Evolutionary conservation across 2,888 invertebrate species (phyloP), one percentile per base, ranked within the genome.

Genomic region (Helleia helle): DNA sequence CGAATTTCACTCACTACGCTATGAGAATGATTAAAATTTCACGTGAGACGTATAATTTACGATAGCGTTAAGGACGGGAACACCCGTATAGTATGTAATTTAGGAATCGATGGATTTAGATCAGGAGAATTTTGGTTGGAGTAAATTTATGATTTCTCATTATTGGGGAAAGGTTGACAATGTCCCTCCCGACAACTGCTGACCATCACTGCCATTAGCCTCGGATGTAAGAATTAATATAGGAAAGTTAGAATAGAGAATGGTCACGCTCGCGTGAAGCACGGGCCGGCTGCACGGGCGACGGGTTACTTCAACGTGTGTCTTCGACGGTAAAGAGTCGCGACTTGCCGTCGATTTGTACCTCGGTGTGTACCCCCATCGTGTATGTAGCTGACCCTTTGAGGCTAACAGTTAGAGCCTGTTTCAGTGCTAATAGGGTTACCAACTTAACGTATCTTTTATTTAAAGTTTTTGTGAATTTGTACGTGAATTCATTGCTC

Each of bases 191-290:
- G 54, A 62, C 72, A 73, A 72, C 74, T 68, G 72, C 75, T 71
- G 60, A 70, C 64, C 65, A 70, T 55, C 76, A 83, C 83, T 83
- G 83, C 83, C 83, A 83, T 71, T 75, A 72, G 68, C 58, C 52
- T 62, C 63, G 62, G 52, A 56, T n/a, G 47, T 73, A 72, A 71
- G 68, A 55, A 40, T 49, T 50, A 62, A 49, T 53, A 50, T 50
- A 59, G 73, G 65, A 44, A 50, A 41, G 53, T 48, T 53, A 54
- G 52, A 48, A 50, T 59, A 58, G 52, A 50, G 40, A 48, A 43
- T 47, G 44, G 50, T 46, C 42, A 56, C 52, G 52, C 56, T 46
- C 46, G 49, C 31, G 11, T 7, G 31, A n/a, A 9, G 7, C 18
- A 34, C 9, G 9, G 8, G 18, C 7, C 12, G 34, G 4, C 12